These are phyloP conservation scores for Cyanistes caeruleus DNA, from an alignment of 2,113 vertebrate genomes.

Conservation along the genomic window DNA sequence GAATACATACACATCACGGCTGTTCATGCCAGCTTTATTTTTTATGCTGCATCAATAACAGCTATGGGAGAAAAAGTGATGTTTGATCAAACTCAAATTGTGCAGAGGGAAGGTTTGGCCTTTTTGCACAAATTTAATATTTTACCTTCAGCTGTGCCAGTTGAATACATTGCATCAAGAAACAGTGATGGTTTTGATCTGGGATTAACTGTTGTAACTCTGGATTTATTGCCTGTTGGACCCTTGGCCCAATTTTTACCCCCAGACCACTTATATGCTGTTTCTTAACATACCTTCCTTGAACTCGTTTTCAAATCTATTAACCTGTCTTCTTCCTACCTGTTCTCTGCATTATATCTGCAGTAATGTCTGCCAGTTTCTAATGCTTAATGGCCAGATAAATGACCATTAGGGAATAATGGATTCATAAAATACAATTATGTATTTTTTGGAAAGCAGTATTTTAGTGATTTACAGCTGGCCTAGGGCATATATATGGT, in stretches of 20 bases:
- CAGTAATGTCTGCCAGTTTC: not conserved
- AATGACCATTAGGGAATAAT: slow-evolving; percentile 4
- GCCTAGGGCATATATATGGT: not conserved
- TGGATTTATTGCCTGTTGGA: not conserved
- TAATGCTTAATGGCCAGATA: not conserved
- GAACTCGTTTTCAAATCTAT: not conserved
- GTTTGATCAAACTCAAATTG: not conserved
- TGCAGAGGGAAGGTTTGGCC: not conserved
- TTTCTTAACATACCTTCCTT: not conserved
- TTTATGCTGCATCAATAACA: not conserved
- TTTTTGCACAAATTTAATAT: not conserved
- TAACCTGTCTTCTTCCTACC: not conserved
- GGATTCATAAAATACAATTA: not conserved
- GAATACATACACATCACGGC: not conserved
- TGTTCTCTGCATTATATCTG: not conserved
- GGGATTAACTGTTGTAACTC: not conserved
- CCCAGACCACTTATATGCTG: not conserved
- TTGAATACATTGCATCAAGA: not conserved
- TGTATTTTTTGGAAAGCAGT: not conserved
- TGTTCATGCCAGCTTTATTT: not conserved
- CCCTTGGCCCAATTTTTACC: slow-evolving; percentile 7
- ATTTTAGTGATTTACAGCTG: not conserved
- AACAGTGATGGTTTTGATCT: not conserved
- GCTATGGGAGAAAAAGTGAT: not conserved
- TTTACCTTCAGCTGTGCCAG: not conserved